phyloP scores from a whole-genome alignment of 2,113 vertebrate species.

The Crotalus tigris region DNA sequence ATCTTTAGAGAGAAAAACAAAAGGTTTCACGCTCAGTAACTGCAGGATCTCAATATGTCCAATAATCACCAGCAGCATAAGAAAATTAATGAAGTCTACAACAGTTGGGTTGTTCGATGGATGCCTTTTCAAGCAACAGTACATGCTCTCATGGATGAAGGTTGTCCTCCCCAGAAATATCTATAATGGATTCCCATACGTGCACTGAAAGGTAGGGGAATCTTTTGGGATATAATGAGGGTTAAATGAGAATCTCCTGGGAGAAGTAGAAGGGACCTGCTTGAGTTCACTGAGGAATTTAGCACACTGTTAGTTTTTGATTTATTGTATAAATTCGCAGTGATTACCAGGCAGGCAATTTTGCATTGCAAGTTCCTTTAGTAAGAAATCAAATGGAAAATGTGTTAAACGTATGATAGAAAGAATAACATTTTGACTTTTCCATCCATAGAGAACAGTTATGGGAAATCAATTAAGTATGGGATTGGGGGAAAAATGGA shows the following conservation, averaged over 20 bases:
- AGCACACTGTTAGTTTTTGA: not conserved
- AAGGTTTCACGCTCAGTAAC: slow-evolving; percentile 46
- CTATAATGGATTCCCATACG: not conserved
- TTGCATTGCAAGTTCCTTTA: not conserved
- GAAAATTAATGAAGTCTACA: not conserved
- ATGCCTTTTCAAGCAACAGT: not conserved
- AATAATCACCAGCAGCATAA: slow-evolving; percentile 12
- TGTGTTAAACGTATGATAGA: not conserved
- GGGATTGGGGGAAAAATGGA: not conserved
- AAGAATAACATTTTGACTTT: not conserved
- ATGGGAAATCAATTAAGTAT: not conserved
- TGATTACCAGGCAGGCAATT: not conserved
- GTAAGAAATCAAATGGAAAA: not conserved
- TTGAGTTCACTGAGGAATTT: not conserved
- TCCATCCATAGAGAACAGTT: not conserved
- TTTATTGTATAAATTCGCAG: not conserved
- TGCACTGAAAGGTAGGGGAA: not conserved
- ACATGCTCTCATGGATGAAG: not conserved
- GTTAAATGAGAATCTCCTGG: not conserved
- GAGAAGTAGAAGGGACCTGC: not conserved
- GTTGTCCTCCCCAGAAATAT: not conserved
- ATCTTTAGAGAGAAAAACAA: slow-evolving; percentile 76
- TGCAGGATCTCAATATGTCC: not conserved
- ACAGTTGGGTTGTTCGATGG: not conserved
- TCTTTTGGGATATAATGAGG: not conserved